Base-by-base conservation (phyloP, 2,888 invertebrate species). In the Heliconius charithonia region DNA sequence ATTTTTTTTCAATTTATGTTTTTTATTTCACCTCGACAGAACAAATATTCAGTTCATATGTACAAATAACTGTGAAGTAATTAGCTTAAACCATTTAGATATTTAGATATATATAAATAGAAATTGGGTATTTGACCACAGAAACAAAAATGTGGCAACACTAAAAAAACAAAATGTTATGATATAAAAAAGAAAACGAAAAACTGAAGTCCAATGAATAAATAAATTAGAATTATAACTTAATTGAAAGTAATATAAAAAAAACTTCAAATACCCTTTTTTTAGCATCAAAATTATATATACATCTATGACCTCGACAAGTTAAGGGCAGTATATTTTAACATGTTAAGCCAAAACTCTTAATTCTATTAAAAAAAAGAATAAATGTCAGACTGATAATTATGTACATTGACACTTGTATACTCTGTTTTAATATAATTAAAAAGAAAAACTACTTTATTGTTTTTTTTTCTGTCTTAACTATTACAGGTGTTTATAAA, bases 291-390 rank as follows among this genome's bases (percentile, higher is more conserved):
- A 32, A n/a, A 25, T 37, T 1, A 12, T n/a, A 32, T 59, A 32
- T 72, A 77, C n/a, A 32, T 41, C 66, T 78, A 69, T 78, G 73
- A 72, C 27, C 27, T 79, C 41, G 78, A 78, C 80, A 80, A 80
- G 80, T 80, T 27, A n/a, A 63, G 69, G 80, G 78, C 80, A 80
- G 75, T 80, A 76, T 45, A 66, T 66, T 32, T 72, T 4, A 32
- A 65, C 41, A 45, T n/a, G 19, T 41, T 74, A 74, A 63, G 74
- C 74, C 74, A 65, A 65, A 74, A 65, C 6, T 62, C 65, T 74
- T 65, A 72, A 37, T 25, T 7, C 72, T 72, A 72, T 59, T 12
- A 37, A 59, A 59, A 56, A 56, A 59, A 59, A 59, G 56, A 59
- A 71, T 72, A 59, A 59, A 72, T 59, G 59, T 59, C 72, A 59